Evolutionary conservation across 2,797 vertebrate genomes (phyloP).

Genomic region (Microctenopoma lineatum): DNA sequence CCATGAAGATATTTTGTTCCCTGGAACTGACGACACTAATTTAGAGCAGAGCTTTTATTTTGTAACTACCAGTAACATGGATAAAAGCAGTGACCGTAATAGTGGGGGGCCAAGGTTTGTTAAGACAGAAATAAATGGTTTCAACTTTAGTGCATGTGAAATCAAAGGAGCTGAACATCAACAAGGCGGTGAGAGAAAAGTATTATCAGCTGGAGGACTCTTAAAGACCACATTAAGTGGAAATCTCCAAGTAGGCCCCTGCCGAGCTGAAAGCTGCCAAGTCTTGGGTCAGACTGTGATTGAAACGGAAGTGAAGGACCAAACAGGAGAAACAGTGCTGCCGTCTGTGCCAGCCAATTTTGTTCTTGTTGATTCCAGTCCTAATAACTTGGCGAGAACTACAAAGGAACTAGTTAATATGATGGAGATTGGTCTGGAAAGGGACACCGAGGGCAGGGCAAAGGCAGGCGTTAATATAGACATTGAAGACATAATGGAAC

Average conservation of each 20-base stretch:
- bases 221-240: not conserved
- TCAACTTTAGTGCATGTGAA: not conserved
- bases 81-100: not conserved
- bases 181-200: not conserved
- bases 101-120: not conserved
- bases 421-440: constrained; percentile 12
- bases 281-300: not conserved
- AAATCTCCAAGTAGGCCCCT: not conserved
- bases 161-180: constrained; percentile 4
- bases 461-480: fast-evolving
- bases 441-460: not conserved
- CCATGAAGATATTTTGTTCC: not conserved
- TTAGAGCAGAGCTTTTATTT: not conserved
- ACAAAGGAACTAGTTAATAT: not conserved
- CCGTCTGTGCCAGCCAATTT: constrained; percentile 14
- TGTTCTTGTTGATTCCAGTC: not conserved
- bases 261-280: constrained; percentile 10
- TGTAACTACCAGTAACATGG: not conserved
- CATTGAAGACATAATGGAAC: constrained; percentile 15
- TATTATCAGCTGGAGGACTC: not conserved
- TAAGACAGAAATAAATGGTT: not conserved
- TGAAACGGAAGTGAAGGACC: constrained; percentile 14
- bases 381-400: constrained; percentile 14
- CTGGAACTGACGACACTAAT: not conserved
- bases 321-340: not conserved